Base-by-base conservation (phyloP, 2,888 invertebrate genomes). In the Mimas tiliae region DNA sequence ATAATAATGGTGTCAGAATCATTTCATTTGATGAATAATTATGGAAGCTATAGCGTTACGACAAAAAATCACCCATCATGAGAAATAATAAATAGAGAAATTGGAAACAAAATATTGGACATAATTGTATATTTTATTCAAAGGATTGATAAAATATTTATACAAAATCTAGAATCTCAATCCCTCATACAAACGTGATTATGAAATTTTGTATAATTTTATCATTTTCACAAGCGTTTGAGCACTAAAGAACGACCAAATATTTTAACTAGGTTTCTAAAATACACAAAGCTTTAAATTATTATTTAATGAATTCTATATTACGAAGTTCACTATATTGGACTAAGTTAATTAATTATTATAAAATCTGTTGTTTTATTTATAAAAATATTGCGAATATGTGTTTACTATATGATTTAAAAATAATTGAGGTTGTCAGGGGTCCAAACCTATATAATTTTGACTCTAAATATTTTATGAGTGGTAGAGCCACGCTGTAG, bases 181-280 rank as follows among this genome's bases (percentile, higher is more conserved):
- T 33, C 19, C 16, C 9, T 19, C 19, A 50, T 16, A 19, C 12
- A 45, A 42, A 45, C 52, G 33, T 33, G 33, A 52, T 52, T 52
- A 52, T 52, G 33, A 33, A 45, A 52, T 52, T 27, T 42, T 42
- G 58, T 12, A 38, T 21, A 38, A 58, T 58, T 19, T 42, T 38
- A 38, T 14, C 12, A 58, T 58, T 16, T 58, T 38, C 19, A 34
- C 53, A 8, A 42, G 9, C 42, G 38, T 19, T 58, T 42, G 19
- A 58, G 38, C 38, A 19, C 58, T 42, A 42, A 58, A 58, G 55
- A 38, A 58, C 38, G 38, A 9, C 8, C 4, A 58, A 58, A 38
- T 42, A 21, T 19, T 58, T 58, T 58, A 42, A 58, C 58, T 58
- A 58, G 58, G 6, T 42, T 58, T 58, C n/a, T 11, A 42, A 42